Base-by-base conservation (phyloP, 2,113 vertebrate species). In the Mormyrus lacerda region DNA sequence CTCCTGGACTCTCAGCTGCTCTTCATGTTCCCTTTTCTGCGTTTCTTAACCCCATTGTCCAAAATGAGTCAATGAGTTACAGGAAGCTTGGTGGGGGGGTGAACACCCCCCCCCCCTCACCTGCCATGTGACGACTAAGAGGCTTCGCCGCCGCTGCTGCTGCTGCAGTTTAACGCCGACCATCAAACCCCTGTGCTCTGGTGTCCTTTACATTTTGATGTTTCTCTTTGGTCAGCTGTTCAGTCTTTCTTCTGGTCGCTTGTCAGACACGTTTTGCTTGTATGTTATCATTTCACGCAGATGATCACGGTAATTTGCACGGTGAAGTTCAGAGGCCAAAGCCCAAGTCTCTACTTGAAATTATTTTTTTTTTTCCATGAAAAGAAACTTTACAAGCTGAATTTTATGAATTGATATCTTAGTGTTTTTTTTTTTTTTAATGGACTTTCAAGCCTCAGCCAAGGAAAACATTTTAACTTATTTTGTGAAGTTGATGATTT, bases 401-500 rank as follows among this genome's bases (percentile, higher is more conserved):
- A 90, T 89, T 93, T 90, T 21, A 79, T 90, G 89, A 91, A 91
- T 53, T 90, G 42, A 91, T 89, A 91, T 89, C 39, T 84, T 44
- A 44, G 39, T 82, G 19, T 84, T 84, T 88, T 93, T 90, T 93
- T 89, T 93, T 91, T 91, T 42, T 88, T 91, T 42, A 89, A 76
- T 93, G 91, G 89, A 91, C 92, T 92, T 92, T 93, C 93, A 89
- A 91, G 92, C 93, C 89, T 91, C 73, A 89, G 79, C 85, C 91
- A 92, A 89, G 89, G 89, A 89, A 90, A 90, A 92, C 91, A 86
- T 94, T 84, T 95, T 96, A 96, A 96, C 86, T 96, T 96, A 96
- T 96, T 79, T 79, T 95, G 93, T 93, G 45, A 88, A 90, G 53
- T 85, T 89, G 83, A 89, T 89, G 76, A 90, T 92, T 92, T 92